Evolutionary conservation across 2,888 invertebrate species (phyloP).

Genomic region (Heterodera filipjevi): DNA sequence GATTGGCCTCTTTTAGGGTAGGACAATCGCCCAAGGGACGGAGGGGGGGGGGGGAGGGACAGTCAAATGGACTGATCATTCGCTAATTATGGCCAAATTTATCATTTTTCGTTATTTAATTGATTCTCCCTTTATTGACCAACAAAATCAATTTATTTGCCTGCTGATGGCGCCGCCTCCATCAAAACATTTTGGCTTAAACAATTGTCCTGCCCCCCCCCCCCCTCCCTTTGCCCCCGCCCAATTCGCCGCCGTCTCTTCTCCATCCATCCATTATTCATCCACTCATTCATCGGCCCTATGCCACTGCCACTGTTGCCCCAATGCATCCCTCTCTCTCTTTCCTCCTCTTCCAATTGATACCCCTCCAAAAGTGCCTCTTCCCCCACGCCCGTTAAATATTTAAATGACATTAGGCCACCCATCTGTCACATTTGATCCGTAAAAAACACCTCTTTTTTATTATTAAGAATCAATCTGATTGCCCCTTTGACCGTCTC

Average conservation of each 20-base stretch:
- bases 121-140: not conserved
- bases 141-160: not conserved
- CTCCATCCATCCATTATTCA: constrained; percentile 16
- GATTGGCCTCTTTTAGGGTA: not conserved
- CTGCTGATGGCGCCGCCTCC: not conserved
- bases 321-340: not conserved
- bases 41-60: not conserved
- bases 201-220: constrained; percentile 9
- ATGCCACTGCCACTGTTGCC: not conserved
- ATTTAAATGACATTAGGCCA: not conserved
- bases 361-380: not conserved
- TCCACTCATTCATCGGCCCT: constrained; percentile 4
- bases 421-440: not conserved
- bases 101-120: not conserved
- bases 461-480: not conserved
- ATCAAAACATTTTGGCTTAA: not conserved
- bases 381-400: not conserved
- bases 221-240: not conserved
- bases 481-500: not conserved
- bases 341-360: not conserved
- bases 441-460: not conserved
- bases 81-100: not conserved
- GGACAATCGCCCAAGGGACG: too few relatives aligned
- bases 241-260: not conserved
- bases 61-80: not conserved